A percentile compares a stretch with the other conserved stretches of the same genome.
These are phyloP conservation scores for Tokudaia tokunoshimensis DNA, from an alignment of 2,797 vertebrate species.

Conservation along the genomic window DNA sequence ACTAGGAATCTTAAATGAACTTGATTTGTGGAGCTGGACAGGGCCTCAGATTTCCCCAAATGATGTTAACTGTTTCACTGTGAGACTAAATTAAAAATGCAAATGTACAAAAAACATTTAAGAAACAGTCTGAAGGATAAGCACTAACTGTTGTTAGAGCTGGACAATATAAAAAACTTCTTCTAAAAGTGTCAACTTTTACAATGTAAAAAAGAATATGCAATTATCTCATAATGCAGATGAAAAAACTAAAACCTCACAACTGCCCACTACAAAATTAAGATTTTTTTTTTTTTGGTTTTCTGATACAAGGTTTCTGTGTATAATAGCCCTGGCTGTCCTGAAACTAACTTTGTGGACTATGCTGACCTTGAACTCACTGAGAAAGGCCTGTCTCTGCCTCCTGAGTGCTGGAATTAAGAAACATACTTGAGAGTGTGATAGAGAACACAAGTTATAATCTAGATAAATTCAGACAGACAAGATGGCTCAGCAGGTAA, in stretches of 20 bases:
- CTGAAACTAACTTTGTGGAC: background rate
- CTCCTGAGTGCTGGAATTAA: background rate
- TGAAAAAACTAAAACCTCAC: background rate
- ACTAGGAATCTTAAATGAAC: background rate
- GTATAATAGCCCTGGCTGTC: background rate
- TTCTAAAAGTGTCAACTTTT: background rate
- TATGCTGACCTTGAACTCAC: background rate
- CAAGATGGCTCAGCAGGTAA: background rate
- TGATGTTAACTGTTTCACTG: slow-evolving; percentile 19
- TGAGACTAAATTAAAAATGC: background rate
- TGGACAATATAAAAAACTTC: background rate
- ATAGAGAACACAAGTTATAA: slow-evolving; percentile 24
- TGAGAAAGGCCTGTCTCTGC: background rate
- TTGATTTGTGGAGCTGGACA: background rate
- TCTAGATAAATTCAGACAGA: background rate
- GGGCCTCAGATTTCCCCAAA: slow-evolving; percentile 4
- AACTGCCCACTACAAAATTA: background rate
- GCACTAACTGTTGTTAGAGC: background rate
- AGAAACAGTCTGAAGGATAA: background rate
- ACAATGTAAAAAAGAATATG: background rate
- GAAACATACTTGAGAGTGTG: background rate
- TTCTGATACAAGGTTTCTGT: background rate
- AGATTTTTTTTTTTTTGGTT: background rate
- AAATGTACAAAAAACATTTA: background rate
- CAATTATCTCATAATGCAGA: background rate